Evolutionary conservation across 2,888 invertebrate genomes (phyloP).

Genomic region (Meloe dianella): DNA sequence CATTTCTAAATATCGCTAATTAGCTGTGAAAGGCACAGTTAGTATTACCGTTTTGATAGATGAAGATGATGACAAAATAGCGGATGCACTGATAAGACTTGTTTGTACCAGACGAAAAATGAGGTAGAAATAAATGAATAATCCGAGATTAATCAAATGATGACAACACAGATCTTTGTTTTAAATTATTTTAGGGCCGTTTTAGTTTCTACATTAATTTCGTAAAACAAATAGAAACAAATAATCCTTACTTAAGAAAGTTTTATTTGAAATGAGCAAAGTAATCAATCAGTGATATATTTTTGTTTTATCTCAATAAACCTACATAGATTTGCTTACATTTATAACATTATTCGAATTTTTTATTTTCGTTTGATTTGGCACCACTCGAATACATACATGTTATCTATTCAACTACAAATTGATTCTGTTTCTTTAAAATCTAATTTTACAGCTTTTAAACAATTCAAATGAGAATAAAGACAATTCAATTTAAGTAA

Average conservation of each 20-base stretch:
- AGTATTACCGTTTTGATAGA: no score
- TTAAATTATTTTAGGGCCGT: no score
- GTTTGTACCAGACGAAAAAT: no score
- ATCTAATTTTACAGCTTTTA: conserved; percentile 17
- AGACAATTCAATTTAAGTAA: not conserved
- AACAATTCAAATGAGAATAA: not conserved
- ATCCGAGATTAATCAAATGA: no score
- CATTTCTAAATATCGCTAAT: no score
- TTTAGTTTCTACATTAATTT: not conserved
- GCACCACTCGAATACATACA: conserved; percentile 33
- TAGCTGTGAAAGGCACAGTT: no score
- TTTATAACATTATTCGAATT: conserved; percentile 15
- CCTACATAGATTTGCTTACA: conserved; percentile 34
- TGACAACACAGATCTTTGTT: no score
- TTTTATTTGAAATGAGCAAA: conserved; percentile 29
- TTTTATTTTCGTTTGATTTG: conserved; percentile 32
- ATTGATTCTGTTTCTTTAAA: conserved; percentile 17
- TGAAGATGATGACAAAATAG: no score
- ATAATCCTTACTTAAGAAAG: conserved; percentile 18
- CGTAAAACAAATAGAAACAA: not conserved
- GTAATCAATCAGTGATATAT: conserved; percentile 24
- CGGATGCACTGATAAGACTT: no score
- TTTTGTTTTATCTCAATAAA: conserved; percentile 23
- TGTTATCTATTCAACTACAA: conserved; percentile 17
- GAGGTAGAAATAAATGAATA: no score